phyloP scores from a whole-genome alignment of 2,797 vertebrate genomes.

The Tokudaia tokunoshimensis region DNA sequence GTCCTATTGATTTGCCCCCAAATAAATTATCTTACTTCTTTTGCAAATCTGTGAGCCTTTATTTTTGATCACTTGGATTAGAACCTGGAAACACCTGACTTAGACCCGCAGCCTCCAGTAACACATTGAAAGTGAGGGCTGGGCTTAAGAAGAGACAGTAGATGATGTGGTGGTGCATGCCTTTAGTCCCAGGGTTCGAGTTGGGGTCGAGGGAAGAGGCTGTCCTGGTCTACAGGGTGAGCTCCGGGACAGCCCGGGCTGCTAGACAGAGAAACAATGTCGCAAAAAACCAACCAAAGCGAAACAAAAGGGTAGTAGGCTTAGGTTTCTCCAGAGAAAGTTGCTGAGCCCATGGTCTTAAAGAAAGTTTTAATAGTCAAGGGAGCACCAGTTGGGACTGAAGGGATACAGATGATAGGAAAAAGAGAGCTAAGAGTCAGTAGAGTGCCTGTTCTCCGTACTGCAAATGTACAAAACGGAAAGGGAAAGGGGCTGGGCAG shows the following conservation, averaged over 20 bases:
- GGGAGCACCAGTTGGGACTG: neutral
- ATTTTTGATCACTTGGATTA: neutral
- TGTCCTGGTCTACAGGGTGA: too few relatives aligned
- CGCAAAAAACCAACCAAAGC: neutral
- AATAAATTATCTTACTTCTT: neutral
- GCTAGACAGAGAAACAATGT: neutral
- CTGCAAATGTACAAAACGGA: neutral
- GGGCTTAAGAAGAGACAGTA: neutral
- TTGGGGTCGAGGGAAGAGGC: neutral
- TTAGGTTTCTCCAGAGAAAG: neutral
- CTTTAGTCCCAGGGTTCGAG: neutral
- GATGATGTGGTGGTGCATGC: too few relatives aligned
- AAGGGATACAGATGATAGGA: slow-evolving; percentile 24
- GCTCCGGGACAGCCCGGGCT: too few relatives aligned
- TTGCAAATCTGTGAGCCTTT: neutral
- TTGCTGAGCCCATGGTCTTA: neutral
- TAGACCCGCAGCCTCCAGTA: neutral
- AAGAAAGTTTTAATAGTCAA: slow-evolving; percentile 39
- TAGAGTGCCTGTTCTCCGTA: too few relatives aligned
- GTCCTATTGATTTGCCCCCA: neutral
- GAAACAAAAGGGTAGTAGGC: neutral
- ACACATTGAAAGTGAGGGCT: neutral
- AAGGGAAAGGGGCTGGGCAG: neutral
- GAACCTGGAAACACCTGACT: neutral
- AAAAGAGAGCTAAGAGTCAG: neutral